A percentile compares a stretch with the other conserved stretches of the same genome.
phyloP scores from a whole-genome alignment of 2,888 invertebrate genomes.

The Eulithis testata region DNA sequence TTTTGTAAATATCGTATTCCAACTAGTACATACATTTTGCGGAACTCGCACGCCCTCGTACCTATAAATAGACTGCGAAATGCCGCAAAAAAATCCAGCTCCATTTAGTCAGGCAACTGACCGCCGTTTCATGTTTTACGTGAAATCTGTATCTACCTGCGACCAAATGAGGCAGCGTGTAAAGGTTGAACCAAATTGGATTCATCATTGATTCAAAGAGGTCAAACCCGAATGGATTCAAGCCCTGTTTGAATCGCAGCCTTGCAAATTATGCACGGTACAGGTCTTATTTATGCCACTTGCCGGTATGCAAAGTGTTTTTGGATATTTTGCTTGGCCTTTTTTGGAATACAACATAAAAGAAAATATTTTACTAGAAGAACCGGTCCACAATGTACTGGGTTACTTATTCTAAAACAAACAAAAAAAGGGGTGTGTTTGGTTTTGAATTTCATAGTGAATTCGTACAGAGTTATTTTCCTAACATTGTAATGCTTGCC shows the following conservation, averaged over 20 bases:
- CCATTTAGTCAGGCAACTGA: slow-evolving; percentile 55
- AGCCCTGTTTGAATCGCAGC: slow-evolving; percentile 52
- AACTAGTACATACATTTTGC: not conserved
- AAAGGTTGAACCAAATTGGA: slow-evolving; percentile 65
- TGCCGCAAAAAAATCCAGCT: slow-evolving; percentile 26
- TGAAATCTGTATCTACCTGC: slow-evolving; percentile 61
- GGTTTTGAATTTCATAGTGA: too few relatives aligned
- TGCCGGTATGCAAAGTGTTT: slow-evolving; percentile 28
- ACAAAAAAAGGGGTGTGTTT: too few relatives aligned
- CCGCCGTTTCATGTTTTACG: slow-evolving; percentile 55
- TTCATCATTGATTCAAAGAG: slow-evolving; percentile 77
- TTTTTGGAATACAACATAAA: not conserved
- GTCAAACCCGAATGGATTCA: slow-evolving; percentile 60
- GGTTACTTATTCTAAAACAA: not conserved
- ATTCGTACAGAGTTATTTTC: too few relatives aligned
- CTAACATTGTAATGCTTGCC: not conserved
- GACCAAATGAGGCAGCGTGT: slow-evolving; percentile 57
- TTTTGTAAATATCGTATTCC: slow-evolving; percentile 7
- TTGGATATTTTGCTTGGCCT: slow-evolving; percentile 17
- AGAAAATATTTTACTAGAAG: not conserved
- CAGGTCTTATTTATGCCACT: slow-evolving; percentile 31
- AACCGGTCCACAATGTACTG: too few relatives aligned
- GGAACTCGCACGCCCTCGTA: not conserved
- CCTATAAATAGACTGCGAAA: slow-evolving; percentile 14
- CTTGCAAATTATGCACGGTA: slow-evolving; percentile 49